Evolutionary conservation across 2,888 invertebrate species (phyloP).

Genomic region (Stenurella melanura): DNA sequence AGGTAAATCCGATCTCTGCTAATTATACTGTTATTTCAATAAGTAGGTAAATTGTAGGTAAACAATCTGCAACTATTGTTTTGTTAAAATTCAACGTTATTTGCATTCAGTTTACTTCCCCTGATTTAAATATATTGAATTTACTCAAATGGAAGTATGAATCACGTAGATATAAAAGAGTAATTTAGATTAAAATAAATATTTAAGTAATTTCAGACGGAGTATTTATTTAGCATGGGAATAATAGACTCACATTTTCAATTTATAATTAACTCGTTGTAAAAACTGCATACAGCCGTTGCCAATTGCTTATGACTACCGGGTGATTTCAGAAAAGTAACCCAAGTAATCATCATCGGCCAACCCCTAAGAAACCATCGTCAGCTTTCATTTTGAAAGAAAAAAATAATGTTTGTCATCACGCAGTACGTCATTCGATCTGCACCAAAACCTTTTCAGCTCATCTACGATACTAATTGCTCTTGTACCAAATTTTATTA

Average conservation of each 20-base stretch:
- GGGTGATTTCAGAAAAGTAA: too few species aligned
- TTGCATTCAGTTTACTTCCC: neutral
- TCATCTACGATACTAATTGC: too few species aligned
- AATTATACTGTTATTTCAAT: too few species aligned
- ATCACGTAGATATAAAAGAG: conserved; percentile 35
- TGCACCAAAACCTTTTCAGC: too few species aligned
- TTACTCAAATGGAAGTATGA: conserved; percentile 27
- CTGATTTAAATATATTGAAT: conserved; percentile 31
- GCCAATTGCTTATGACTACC: neutral
- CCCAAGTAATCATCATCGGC: too few species aligned
- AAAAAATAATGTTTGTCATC: too few species aligned
- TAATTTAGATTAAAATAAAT: conserved; percentile 34
- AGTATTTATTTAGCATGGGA: conserved; percentile 11
- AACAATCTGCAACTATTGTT: conserved; percentile 21
- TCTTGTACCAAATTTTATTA: too few species aligned
- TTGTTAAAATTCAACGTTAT: conserved; percentile 11
- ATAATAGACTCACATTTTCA: conserved; percentile 23
- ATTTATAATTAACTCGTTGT: conserved; percentile 25
- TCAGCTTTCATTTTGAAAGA: too few species aligned
- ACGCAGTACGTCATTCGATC: too few species aligned
- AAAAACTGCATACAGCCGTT: neutral
- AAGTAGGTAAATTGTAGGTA: neutral
- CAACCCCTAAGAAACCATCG: too few species aligned
- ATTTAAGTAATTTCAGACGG: conserved; percentile 28
- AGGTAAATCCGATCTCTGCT: too few species aligned